phyloP scores from a whole-genome alignment of 2,888 invertebrate genomes.

The Gymnocheta viridis region DNA sequence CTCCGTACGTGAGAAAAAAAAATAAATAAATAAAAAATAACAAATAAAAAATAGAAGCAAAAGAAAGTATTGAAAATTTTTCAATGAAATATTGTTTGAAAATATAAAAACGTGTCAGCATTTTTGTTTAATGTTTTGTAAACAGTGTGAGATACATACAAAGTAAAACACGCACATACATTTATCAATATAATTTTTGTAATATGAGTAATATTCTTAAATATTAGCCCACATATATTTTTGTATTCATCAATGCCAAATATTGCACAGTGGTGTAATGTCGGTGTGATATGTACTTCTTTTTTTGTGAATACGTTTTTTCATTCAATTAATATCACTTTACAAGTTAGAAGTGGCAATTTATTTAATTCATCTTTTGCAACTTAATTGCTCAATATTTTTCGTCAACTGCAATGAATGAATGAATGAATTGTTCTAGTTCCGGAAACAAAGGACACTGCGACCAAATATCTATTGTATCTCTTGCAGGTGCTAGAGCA shows the following conservation, averaged over 20 bases:
- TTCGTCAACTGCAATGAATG: too few relatives aligned
- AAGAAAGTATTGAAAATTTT: neutral
- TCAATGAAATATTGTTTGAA: constrained; percentile 17
- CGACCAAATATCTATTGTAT: too few relatives aligned
- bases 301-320: too few relatives aligned
- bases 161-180: neutral
- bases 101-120: constrained; percentile 39
- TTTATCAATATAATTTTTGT: neutral
- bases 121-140: constrained; percentile 37
- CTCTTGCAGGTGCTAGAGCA: too few relatives aligned
- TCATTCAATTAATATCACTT: too few relatives aligned
- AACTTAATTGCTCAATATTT: too few relatives aligned
- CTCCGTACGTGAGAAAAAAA: neutral
- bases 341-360: too few relatives aligned
- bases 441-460: too few relatives aligned
- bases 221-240: neutral
- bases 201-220: constrained; percentile 3
- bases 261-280: neutral
- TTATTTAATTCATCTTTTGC: too few relatives aligned
- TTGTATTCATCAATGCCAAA: neutral
- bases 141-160: constrained; percentile 17
- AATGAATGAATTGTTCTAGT: too few relatives aligned
- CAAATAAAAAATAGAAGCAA: neutral
- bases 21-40: neutral
- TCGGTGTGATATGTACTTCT: too few relatives aligned